A percentile compares a stretch with the other conserved stretches of the same genome.
phyloP scores from a whole-genome alignment of 2,113 vertebrate genomes.

The Tricholaema leucomelas region DNA sequence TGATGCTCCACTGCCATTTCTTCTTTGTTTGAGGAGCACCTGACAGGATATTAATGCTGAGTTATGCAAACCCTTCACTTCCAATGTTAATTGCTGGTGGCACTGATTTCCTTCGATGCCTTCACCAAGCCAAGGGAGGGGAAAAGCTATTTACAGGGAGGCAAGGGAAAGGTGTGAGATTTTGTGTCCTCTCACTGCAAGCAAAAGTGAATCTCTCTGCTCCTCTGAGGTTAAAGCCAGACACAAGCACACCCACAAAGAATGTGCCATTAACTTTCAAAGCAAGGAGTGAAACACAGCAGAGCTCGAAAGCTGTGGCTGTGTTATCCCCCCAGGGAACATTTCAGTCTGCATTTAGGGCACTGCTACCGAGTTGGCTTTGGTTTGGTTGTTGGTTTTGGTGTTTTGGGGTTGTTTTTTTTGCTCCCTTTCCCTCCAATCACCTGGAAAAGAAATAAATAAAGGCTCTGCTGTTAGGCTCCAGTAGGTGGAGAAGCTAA shows the following conservation, averaged over 20 bases:
- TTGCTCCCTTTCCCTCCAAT: background rate
- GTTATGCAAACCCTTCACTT: background rate
- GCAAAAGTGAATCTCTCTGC: background rate
- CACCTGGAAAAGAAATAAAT: background rate
- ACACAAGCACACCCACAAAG: background rate
- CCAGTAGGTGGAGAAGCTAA: background rate
- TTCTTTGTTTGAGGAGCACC: constrained; percentile 26
- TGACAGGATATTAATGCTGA: constrained; percentile 37
- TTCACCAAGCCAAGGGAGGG: background rate
- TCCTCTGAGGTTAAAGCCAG: background rate
- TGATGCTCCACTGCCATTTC: background rate
- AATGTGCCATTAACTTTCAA: background rate
- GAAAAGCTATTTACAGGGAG: background rate
- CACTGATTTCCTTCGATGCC: background rate
- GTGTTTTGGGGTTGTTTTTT: background rate
- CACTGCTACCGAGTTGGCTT: background rate
- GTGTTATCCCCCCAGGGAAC: background rate
- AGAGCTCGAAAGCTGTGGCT: background rate
- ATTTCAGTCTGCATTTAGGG: background rate
- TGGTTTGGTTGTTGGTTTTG: too few relatives aligned
- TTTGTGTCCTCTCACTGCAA: background rate
- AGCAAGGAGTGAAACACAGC: background rate
- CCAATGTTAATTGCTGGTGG: background rate
- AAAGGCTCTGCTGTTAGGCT: background rate
- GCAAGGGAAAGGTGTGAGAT: background rate